Conservation (phyloP, 2,797 vertebrate genomes). For the Gymnothorax reevesii region DNA sequence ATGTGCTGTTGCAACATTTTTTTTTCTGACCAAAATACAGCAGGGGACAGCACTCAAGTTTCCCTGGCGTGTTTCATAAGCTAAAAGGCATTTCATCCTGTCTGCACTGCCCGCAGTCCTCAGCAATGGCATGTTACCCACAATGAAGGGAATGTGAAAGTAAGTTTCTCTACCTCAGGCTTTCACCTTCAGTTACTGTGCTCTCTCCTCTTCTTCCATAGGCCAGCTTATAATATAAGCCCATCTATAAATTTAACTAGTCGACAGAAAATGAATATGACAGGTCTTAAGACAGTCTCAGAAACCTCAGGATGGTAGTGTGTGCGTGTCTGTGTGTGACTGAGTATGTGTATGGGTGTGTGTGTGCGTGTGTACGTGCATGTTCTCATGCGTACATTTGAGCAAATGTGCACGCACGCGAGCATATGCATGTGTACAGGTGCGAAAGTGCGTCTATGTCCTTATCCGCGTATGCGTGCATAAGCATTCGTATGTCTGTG, state of each 20-base stretch:
- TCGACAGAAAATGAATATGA: background rate
- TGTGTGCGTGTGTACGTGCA: background rate
- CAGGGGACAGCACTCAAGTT: background rate
- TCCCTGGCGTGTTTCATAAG: background rate
- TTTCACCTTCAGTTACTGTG: background rate
- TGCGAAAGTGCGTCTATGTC: background rate
- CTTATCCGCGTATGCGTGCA: background rate
- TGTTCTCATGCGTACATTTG: background rate
- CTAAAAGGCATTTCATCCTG: slow-evolving; percentile 8
- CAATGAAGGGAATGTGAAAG: background rate
- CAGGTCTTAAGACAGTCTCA: background rate
- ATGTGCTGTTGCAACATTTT: background rate
- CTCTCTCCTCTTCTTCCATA: background rate
- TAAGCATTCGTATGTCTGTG: background rate
- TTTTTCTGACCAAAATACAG: background rate
- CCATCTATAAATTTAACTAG: background rate
- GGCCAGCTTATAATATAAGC: background rate
- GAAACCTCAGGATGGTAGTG: background rate
- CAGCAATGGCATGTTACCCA: background rate
- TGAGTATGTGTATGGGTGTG: background rate
- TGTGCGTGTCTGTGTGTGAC: background rate
- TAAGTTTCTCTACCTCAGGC: background rate
- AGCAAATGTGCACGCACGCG: background rate
- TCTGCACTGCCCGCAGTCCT: background rate
- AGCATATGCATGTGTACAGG: background rate